Evolutionary conservation across 2,113 vertebrate genomes (phyloP), one percentile per base, ranked within the genome.

Genomic region (Atrichornis clamosus): DNA sequence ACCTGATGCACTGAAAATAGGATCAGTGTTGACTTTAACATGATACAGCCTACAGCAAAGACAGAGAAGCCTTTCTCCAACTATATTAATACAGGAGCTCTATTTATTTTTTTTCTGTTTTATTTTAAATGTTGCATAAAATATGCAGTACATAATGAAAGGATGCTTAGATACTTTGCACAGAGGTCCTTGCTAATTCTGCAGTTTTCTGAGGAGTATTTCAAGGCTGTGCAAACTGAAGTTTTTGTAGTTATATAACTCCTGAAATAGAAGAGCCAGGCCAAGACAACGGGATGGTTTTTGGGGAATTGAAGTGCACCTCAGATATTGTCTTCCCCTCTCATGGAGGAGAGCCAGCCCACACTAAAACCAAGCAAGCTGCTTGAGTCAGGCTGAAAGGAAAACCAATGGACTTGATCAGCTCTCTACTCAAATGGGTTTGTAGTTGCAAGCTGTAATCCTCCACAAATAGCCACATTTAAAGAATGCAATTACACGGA

Each of bases 391-490:
- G 44, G 63, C 78, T 87, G 58, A 72, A 90, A 64, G 49, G 49
- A 91, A 49, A 94, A 75, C 49, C 84, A 68, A 65, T 68, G 78
- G 91, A 87, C 93, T 91, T 85, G 27, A 77, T 78, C 93, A 58
- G 72, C 49, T 87, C 65, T 26, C 91, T 50, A 14, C 58, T 69
- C 94, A 69, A 91, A 89, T 3, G 5, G 0, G 0, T 80, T 91
- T 87, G 77, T 83, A 94, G 41, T 55, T 79, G 74, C 73, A 84
- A 94, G 85, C 49, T 92, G 62, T 92, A 92, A 93, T 83, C 82
- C 62, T 15, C 65, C 78, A 87, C 84, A 96, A 97, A 95, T 64
- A 83, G 94, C 70, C 94, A 76, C 84, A 73, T 77, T 94, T 92
- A 88, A 87, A 73, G 85, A 83, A 92, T 22, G 82, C 79, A 94